Percentiles rank a stretch among this genome's conserved stretches.
Evolutionary conservation across 2,113 vertebrate genomes (phyloP).

Genomic region (Anarhynchus alexandrinus): DNA sequence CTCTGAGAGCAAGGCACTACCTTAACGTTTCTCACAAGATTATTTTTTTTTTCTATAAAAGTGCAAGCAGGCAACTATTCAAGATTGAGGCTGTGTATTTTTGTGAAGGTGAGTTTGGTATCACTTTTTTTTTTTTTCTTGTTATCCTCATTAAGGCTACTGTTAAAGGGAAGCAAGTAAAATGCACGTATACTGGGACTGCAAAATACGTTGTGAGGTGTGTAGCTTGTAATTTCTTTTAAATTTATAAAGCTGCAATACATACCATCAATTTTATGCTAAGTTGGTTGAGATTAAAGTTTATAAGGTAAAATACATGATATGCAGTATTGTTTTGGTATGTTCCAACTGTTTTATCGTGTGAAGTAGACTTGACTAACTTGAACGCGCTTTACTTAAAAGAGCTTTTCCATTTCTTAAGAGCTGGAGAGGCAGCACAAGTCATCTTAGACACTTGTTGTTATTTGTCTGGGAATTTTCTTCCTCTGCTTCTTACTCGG

Average conservation of each 20-base stretch:
- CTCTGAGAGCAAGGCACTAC: background rate
- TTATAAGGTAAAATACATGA: background rate
- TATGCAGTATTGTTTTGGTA: background rate
- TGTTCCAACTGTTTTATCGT: background rate
- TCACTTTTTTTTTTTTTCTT: background rate
- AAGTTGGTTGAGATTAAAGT: background rate
- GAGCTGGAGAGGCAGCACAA: background rate
- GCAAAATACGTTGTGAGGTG: background rate
- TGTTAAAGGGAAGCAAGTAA: background rate
- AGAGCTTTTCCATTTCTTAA: background rate
- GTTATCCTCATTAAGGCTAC: rapidly evolving
- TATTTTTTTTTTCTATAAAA: background rate
- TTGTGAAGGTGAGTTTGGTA: background rate
- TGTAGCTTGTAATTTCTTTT: background rate
- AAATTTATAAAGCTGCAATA: background rate
- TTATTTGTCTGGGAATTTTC: background rate
- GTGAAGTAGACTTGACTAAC: background rate
- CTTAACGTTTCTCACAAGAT: background rate
- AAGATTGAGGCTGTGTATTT: background rate
- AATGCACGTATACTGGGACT: rapidly evolving
- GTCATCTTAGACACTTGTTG: background rate
- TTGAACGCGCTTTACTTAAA: background rate
- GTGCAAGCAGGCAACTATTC: background rate
- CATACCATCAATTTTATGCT: too few relatives aligned
- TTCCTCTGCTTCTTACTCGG: background rate